phyloP scores from a whole-genome alignment of 2,888 invertebrate species.

The Athrips mouffetella region DNA sequence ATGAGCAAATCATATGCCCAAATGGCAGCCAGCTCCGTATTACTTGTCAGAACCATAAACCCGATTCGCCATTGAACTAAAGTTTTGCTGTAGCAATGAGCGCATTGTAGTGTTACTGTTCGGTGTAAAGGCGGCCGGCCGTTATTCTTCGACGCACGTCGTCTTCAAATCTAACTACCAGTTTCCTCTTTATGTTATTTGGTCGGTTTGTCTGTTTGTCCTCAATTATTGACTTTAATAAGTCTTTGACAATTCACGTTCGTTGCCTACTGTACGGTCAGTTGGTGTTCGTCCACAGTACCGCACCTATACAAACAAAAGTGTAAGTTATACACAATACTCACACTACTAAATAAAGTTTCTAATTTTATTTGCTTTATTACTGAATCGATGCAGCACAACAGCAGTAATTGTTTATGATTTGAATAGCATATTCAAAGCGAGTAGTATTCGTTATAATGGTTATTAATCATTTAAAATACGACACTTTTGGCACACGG shows the following conservation, averaged over 20 bases:
- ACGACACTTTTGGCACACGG: conserved; percentile 51
- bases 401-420: neutral
- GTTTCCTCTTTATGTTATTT: conserved; percentile 58
- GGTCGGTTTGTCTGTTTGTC: conserved; percentile 47
- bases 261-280: conserved; percentile 34
- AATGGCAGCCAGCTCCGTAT: no score
- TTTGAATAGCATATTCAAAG: no score
- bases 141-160: conserved; percentile 27
- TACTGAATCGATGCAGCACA: conserved; percentile 42
- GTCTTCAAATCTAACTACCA: conserved; percentile 46
- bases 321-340: conserved; percentile 31
- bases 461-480: conserved; percentile 35
- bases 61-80: no score
- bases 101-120: neutral
- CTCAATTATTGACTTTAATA: conserved; percentile 63
- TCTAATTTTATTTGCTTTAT: conserved; percentile 38
- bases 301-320: conserved; percentile 11
- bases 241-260: conserved; percentile 51
- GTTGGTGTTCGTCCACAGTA: neutral
- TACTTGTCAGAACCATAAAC: no score
- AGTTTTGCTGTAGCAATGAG: no score
- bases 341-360: no score
- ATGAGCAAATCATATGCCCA: no score
- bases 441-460: conserved; percentile 7
- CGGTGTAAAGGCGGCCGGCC: conserved; percentile 23